phyloP scores from a whole-genome alignment of 1,140 invertebrate species.

The Bombus confusus region DNA sequence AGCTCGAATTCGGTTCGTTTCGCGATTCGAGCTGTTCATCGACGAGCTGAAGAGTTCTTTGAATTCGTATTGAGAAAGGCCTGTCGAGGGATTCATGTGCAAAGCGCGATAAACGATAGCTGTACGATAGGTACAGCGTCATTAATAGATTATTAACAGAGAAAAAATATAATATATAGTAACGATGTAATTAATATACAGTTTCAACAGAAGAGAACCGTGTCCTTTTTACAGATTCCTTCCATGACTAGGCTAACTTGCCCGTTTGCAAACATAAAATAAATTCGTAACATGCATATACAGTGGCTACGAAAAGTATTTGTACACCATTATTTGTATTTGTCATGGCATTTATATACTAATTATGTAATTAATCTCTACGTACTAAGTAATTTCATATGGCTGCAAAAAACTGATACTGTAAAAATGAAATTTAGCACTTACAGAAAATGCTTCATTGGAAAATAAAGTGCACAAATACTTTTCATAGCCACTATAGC shows the following conservation, averaged over 20 bases:
- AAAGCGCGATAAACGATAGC: conserved; percentile 45
- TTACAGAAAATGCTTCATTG: too few species aligned
- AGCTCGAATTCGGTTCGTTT: background rate
- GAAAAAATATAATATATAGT: conserved; percentile 45
- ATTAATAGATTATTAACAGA: conserved; percentile 45
- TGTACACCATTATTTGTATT: too few species aligned
- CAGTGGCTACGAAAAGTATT: too few species aligned
- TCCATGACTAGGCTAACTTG: too few species aligned
- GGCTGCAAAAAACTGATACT: too few species aligned
- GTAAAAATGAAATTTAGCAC: too few species aligned
- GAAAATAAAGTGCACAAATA: too few species aligned
- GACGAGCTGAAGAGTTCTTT: background rate
- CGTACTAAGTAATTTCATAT: background rate
- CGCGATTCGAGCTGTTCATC: background rate
- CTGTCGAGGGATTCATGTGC: conserved; percentile 34
- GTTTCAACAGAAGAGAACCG: conserved; percentile 39
- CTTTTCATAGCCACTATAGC: background rate
- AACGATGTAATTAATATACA: conserved; percentile 53
- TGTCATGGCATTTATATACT: background rate
- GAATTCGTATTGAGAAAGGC: background rate
- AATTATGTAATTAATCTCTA: background rate
- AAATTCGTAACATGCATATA: background rate
- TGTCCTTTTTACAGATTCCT: background rate
- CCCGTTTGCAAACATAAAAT: background rate
- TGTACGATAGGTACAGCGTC: conserved; percentile 35